These are phyloP conservation scores for Rhagonycha fulva DNA, from an alignment of 2,888 invertebrate genomes.

Conservation along the genomic window DNA sequence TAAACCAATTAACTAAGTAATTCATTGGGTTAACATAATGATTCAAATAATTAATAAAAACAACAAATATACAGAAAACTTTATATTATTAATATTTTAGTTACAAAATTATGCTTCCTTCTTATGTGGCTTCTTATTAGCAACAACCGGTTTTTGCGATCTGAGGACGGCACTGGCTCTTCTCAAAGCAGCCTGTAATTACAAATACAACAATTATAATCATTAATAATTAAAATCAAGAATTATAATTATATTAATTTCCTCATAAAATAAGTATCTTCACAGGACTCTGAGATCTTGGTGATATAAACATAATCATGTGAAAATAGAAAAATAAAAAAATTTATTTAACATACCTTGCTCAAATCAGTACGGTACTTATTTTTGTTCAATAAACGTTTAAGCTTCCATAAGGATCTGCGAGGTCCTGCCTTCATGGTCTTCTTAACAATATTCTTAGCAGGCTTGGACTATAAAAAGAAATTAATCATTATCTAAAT, in stretches of 20 bases:
- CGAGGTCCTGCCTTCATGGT: slow-evolving; percentile 89
- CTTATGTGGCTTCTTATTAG: slow-evolving; percentile 79
- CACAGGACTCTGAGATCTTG: slow-evolving; percentile 57
- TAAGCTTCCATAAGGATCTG: slow-evolving; percentile 83
- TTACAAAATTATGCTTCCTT: slow-evolving; percentile 72
- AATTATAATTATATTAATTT: slow-evolving; percentile 11
- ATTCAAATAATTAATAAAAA: background rate
- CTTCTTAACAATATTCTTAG: slow-evolving; percentile 72
- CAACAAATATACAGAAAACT: background rate
- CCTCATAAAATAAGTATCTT: slow-evolving; percentile 18
- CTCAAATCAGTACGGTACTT: slow-evolving; percentile 89
- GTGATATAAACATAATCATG: slow-evolving; percentile 42
- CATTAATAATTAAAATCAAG: background rate
- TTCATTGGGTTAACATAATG: too few species aligned
- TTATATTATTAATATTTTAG: background rate
- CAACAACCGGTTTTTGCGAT: slow-evolving; percentile 86
- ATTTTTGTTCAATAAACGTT: slow-evolving; percentile 77
- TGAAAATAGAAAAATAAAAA: slow-evolving; percentile 20
- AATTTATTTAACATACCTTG: slow-evolving; percentile 58
- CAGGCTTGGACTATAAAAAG: slow-evolving; percentile 71
- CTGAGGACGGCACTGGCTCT: slow-evolving; percentile 91
- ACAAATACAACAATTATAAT: slow-evolving; percentile 35
- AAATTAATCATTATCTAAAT: background rate
- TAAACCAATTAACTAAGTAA: background rate
- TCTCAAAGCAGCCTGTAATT: slow-evolving; percentile 80